Percentiles rank a stretch among this genome's conserved stretches.
phyloP scores from a whole-genome alignment of 2,113 vertebrate species.

The Callaeas wilsoni region DNA sequence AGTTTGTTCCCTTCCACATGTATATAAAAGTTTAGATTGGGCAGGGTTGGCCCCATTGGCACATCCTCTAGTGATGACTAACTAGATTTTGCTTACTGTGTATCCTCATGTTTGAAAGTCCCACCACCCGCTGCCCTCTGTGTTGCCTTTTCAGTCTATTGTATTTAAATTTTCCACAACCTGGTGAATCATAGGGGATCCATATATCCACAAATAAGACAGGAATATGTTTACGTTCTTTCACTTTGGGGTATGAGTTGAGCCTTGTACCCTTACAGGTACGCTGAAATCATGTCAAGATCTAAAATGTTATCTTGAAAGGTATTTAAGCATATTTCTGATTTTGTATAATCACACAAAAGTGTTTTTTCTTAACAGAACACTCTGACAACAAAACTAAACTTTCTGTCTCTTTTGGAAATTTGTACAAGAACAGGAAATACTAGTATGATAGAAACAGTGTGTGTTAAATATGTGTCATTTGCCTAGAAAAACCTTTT shows the following conservation, averaged over 20 bases:
- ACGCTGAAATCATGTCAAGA: not conserved
- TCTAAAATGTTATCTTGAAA: not conserved
- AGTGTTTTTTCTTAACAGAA: not conserved
- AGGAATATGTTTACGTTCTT: not conserved
- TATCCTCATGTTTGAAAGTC: not conserved
- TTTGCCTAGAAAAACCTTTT: not conserved
- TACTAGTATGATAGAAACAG: not conserved
- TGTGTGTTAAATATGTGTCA: not conserved
- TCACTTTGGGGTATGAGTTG: not conserved
- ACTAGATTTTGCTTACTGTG: not conserved
- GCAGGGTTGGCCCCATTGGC: not conserved
- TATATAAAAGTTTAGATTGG: not conserved
- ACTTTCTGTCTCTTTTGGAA: not conserved
- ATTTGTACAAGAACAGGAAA: not conserved
- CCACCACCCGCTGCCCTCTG: no score
- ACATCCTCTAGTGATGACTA: not conserved
- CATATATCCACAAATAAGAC: not conserved
- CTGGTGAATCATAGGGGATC: not conserved
- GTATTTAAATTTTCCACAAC: not conserved
- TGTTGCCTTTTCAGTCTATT: not conserved
- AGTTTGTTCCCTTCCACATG: not conserved
- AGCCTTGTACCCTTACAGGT: not conserved
- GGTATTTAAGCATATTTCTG: not conserved
- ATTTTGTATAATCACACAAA: not conserved
- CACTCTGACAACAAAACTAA: not conserved